phyloP scores from a whole-genome alignment of 1,140 invertebrate species.

The Ceratoteleas bidentatus region DNA sequence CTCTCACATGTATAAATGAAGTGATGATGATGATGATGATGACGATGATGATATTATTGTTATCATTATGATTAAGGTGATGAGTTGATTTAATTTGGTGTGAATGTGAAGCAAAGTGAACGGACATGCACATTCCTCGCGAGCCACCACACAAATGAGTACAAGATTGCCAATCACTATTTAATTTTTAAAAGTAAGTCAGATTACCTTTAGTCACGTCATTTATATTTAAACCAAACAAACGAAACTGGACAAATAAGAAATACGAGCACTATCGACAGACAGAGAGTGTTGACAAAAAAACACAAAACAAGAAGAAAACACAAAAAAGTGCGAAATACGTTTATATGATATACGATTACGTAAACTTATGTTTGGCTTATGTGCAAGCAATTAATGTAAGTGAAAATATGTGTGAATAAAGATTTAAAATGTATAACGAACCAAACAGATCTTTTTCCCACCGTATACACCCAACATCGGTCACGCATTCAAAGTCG shows the following conservation, averaged over 20 bases:
- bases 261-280: neutral
- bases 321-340: constrained; percentile 39
- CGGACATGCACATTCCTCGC: constrained; percentile 79
- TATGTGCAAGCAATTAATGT: constrained; percentile 79
- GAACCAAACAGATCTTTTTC: constrained; percentile 70
- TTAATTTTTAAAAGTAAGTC: constrained; percentile 68
- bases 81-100: constrained; percentile 32
- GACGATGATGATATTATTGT: neutral
- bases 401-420: constrained; percentile 82
- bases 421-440: constrained; percentile 80
- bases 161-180: constrained; percentile 79
- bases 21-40: neutral
- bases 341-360: constrained; percentile 75
- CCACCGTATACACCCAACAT: constrained; percentile 40
- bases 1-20: too few relatives aligned
- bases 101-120: constrained; percentile 57
- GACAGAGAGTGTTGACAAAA: constrained; percentile 31
- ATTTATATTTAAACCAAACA: constrained; percentile 66
- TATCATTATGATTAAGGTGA: neutral
- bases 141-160: constrained; percentile 73
- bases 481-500: constrained; percentile 51
- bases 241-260: constrained; percentile 9
- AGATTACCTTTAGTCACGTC: constrained; percentile 71
- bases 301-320: constrained; percentile 29
- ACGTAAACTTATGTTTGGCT: constrained; percentile 80